phyloP scores from a whole-genome alignment of 2,113 vertebrate genomes.

The Heterotis niloticus region DNA sequence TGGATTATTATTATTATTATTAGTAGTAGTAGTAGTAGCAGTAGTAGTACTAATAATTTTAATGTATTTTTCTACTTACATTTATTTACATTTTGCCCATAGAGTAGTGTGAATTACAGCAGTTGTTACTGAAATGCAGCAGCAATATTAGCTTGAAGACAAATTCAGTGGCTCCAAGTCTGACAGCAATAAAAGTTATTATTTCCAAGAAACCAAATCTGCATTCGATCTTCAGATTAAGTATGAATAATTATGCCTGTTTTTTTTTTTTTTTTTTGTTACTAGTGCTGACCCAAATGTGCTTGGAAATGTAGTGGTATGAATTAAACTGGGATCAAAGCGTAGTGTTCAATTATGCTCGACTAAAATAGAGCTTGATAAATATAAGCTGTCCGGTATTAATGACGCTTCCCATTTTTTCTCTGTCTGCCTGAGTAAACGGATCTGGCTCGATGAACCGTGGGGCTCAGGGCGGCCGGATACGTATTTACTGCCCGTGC shows the following conservation, averaged over 20 bases:
- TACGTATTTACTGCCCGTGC: neutral
- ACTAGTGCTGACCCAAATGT: constrained; percentile 46
- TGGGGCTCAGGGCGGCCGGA: neutral
- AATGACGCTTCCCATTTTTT: constrained; percentile 26
- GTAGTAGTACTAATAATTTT: no score
- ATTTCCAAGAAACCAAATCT: neutral
- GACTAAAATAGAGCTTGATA: constrained; percentile 33
- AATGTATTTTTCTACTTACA: neutral
- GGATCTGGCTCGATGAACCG: constrained; percentile 17
- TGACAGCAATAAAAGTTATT: neutral
- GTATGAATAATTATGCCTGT: constrained; percentile 44
- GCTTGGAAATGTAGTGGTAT: constrained; percentile 34
- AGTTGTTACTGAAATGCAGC: neutral
- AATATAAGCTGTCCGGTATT: constrained; percentile 28
- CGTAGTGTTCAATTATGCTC: constrained; percentile 34
- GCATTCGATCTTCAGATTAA: constrained; percentile 27
- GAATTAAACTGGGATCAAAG: constrained; percentile 37
- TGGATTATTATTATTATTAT: constrained; percentile 13
- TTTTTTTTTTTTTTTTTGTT: neutral
- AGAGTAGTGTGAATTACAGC: neutral
- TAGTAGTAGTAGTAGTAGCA: no score
- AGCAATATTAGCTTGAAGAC: neutral
- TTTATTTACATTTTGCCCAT: neutral
- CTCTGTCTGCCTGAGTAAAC: constrained; percentile 15
- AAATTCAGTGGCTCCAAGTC: neutral